Conservation (phyloP, 2,888 invertebrate genomes). For the Zygogramma bicolorata region DNA sequence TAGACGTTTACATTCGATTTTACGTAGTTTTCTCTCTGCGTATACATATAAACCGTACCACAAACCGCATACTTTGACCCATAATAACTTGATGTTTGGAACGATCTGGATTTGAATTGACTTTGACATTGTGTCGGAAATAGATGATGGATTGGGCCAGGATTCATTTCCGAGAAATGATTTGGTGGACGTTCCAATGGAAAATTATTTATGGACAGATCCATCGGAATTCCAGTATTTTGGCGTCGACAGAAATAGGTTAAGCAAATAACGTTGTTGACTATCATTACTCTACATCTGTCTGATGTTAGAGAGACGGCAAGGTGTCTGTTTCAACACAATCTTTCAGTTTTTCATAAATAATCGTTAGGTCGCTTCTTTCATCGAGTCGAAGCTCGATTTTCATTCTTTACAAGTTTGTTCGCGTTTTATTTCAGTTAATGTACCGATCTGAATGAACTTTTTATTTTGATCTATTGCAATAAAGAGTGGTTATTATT, state of each 20-base stretch:
- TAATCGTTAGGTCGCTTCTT: no score
- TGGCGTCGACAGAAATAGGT: background rate
- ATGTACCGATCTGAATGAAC: no score
- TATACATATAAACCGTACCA: background rate
- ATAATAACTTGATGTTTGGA: background rate
- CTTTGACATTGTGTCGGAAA: constrained; percentile 20
- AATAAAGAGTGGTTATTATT: no score
- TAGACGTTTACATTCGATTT: background rate
- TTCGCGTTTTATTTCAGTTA: no score
- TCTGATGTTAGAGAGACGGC: no score
- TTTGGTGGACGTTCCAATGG: background rate
- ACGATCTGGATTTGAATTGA: constrained; percentile 1
- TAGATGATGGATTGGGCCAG: constrained; percentile 5
- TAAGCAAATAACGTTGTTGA: background rate
- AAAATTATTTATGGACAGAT: background rate
- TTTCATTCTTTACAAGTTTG: no score
- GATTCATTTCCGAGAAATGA: background rate
- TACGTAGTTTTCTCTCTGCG: background rate
- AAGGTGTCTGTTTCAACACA: no score
- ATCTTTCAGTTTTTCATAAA: no score
- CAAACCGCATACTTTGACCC: constrained; percentile 1
- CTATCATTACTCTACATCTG: no score
- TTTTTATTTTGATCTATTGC: no score
- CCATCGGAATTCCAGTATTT: background rate
- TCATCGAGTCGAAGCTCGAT: no score